Evolutionary conservation across 1,140 invertebrate species (phyloP).

Genomic region (Drosophila aff.): DNA sequence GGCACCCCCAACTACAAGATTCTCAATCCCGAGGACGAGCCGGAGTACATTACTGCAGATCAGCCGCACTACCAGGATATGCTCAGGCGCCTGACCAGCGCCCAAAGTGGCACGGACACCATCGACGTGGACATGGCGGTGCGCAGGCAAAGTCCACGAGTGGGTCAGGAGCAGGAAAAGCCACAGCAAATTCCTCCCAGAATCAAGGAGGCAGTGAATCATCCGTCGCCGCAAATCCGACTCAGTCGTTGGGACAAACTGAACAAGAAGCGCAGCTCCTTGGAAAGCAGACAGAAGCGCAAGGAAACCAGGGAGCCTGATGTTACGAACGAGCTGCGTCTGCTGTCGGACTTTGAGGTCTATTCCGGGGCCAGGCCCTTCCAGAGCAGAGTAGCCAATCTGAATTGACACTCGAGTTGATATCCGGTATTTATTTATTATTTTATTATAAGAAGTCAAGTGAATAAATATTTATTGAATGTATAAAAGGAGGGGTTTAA

Average conservation of each 20-base stretch:
- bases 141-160: background rate
- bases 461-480: conserved; percentile 8
- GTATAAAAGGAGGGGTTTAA: too few species aligned
- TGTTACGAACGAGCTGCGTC: background rate
- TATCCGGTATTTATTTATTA: conserved; percentile 4
- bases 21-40: conserved; percentile 71
- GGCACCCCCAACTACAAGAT: conserved; percentile 76
- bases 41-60: conserved; percentile 75
- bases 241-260: conserved; percentile 52
- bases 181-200: background rate
- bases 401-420: conserved; percentile 38
- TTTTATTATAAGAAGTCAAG: background rate
- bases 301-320: conserved; percentile 7
- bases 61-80: conserved; percentile 72
- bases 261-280: conserved; percentile 49
- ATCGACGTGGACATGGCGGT: conserved; percentile 54
- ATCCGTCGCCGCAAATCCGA: background rate
- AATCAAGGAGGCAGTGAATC: background rate
- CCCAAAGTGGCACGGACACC: conserved; percentile 39
- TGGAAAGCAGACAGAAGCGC: background rate
- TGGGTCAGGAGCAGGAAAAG: background rate
- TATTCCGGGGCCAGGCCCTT: conserved; percentile 61
- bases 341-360: conserved; percentile 42
- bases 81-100: conserved; percentile 52
- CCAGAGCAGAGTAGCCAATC: conserved; percentile 55